Percentiles rank a stretch among this genome's conserved stretches.
Evolutionary conservation across 2,113 vertebrate species (phyloP).

Genomic region (Microcebus griseorufus): DNA sequence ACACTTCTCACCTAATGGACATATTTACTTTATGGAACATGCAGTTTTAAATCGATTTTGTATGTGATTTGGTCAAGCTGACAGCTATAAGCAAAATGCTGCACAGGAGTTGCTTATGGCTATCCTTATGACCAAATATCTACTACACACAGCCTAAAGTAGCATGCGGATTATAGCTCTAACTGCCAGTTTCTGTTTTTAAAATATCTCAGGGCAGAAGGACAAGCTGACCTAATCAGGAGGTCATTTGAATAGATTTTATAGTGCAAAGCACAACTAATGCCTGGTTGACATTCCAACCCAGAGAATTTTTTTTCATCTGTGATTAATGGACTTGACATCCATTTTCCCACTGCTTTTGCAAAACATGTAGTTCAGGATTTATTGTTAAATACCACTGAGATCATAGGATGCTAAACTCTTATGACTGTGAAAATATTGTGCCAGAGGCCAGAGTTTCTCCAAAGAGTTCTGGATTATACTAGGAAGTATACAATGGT

Average conservation of each 20-base stretch:
- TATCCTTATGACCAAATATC: conserved; percentile 37
- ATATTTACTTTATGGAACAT: conserved; percentile 66
- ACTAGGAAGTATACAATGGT: conserved; percentile 49
- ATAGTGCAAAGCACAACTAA: conserved; percentile 80
- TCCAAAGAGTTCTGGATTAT: conserved; percentile 69
- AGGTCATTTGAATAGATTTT: conserved; percentile 83
- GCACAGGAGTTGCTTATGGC: conserved; percentile 24
- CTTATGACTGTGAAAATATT: conserved; percentile 78
- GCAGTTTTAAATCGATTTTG: conserved; percentile 56
- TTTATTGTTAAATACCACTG: conserved; percentile 86
- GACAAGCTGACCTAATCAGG: conserved; percentile 82
- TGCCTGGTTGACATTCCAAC: conserved; percentile 81
- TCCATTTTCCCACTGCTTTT: conserved; percentile 82
- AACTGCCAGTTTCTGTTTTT: conserved; percentile 75
- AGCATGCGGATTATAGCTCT: conserved; percentile 73
- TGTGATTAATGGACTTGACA: conserved; percentile 89
- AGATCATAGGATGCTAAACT: conserved; percentile 86
- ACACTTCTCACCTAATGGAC: conserved; percentile 64
- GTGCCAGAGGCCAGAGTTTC: conserved; percentile 81
- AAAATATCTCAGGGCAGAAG: conserved; percentile 77
- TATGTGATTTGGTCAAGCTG: conserved; percentile 58
- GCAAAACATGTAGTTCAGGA: conserved; percentile 81
- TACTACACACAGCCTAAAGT: conserved; percentile 52
- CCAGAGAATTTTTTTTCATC: conserved; percentile 81
- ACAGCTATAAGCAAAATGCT: conserved; percentile 65